phyloP scores from a whole-genome alignment of 2,797 vertebrate genomes.

The Melanotaenia nigrans region DNA sequence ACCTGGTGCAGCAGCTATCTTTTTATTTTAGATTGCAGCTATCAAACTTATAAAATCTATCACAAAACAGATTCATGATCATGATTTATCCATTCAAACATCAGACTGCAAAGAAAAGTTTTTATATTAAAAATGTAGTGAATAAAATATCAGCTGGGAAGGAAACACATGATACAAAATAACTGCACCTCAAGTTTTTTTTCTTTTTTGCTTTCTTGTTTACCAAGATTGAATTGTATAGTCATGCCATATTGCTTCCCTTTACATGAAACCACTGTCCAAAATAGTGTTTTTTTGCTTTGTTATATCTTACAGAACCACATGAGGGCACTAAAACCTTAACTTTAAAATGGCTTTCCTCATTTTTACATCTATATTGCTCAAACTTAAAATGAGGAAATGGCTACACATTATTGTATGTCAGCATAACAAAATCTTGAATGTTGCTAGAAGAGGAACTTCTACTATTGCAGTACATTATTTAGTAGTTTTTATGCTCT shows the following conservation, averaged over 20 bases:
- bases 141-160: neutral
- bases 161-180: neutral
- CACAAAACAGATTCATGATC: neutral
- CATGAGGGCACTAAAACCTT: conserved; percentile 68
- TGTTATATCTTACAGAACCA: conserved; percentile 48
- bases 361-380: neutral
- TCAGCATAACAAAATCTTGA: neutral
- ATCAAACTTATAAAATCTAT: conserved; percentile 8
- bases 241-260: neutral
- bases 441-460: neutral
- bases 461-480: neutral
- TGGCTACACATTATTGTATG: neutral
- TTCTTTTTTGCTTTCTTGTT: neutral
- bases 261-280: neutral
- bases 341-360: conserved; percentile 1
- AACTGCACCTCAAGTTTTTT: neutral
- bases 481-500: neutral
- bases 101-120: neutral
- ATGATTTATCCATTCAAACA: neutral
- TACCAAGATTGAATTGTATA: neutral
- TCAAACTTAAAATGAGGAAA: conserved; percentile 19
- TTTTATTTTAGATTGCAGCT: conserved; percentile 15
- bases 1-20: no score
- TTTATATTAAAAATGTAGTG: neutral
- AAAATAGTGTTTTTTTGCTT: neutral